Evolutionary conservation across 2,797 vertebrate species (phyloP), one percentile per base, ranked within the genome.

Genomic region (Phyllotis vaccarum): DNA sequence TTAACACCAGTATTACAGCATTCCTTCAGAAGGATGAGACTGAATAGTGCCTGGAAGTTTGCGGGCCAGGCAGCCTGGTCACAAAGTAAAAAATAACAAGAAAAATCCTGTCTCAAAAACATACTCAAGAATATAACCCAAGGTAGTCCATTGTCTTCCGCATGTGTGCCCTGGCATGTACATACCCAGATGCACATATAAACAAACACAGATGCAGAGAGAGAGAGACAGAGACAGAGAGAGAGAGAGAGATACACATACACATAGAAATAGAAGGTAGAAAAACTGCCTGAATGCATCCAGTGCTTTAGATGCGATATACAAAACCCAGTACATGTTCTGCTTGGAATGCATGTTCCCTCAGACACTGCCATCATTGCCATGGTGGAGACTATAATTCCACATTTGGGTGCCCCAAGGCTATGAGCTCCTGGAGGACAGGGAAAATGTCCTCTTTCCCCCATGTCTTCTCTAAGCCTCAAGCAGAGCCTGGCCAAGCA

Each of bases 341-440:
- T 74, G 58, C 24, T 21, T 40, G 1, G 8, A 76, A 12, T 0
- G 1, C 22, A 7, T 6, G 22, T 24, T 62, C 54, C 46, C 9
- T 27, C 66, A 56, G 2, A 34, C 58, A 19, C 37, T 0, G 22
- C 56, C 40, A 40, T 0, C 11, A 34, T 19, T 0, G 24, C 70
- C 40, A 40, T 0, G 5, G 75, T 14, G 86, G n/a, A 34, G n/a
- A 17, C n/a, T 14, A 3, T 0, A 6, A 29, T 52, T 34, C 78
- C 21, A 12, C 0, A 8, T 0, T 22, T 10, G 27, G 37, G 34
- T 76, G 60, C 60, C 78, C 0, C 6, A 24, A 19, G 43, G 29
- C 21, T 2, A 56, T 40, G 37, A 58, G 16, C 34, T 56, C 64
- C 86, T 12, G 52, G 13, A 66, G 7, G 40, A 3, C 0, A 68